Evolutionary conservation across 1,140 invertebrate genomes (phyloP).

Genomic region (Diorhabda sublineata): DNA sequence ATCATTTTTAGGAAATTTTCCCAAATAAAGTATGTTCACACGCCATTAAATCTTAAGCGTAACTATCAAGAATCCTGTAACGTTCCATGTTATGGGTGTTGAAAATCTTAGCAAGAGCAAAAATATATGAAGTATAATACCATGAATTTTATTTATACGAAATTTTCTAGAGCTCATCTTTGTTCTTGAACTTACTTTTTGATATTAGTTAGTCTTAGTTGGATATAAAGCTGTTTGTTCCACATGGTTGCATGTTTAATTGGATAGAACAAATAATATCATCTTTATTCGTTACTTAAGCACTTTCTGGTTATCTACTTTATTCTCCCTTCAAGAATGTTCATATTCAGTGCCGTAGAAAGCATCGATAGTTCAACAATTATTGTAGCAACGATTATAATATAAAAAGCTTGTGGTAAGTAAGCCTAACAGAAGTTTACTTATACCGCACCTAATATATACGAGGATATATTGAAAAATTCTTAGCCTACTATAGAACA

Average conservation of each 20-base stretch:
- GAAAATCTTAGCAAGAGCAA: not conserved
- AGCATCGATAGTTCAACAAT: too few relatives aligned
- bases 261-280: not conserved
- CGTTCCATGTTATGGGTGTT: not conserved
- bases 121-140: not conserved
- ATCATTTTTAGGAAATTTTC: too few relatives aligned
- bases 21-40: too few relatives aligned
- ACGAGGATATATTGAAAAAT: too few relatives aligned
- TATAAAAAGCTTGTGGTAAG: too few relatives aligned
- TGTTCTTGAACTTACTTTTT: slow-evolving; percentile 1
- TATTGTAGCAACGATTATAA: too few relatives aligned
- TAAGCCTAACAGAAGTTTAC: too few relatives aligned
- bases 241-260: not conserved
- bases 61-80: not conserved
- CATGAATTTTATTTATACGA: slow-evolving; percentile 1
- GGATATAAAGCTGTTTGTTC: not conserved
- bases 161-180: not conserved
- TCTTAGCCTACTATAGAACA: too few relatives aligned
- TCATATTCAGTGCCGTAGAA: not conserved
- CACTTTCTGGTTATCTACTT: not conserved
- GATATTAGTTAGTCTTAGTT: not conserved
- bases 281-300: not conserved
- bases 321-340: not conserved
- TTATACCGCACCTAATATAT: too few relatives aligned
- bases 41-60: not conserved